These are phyloP conservation scores for Craseonycteris thonglongyai DNA, from an alignment of 2,113 vertebrate genomes.

Conservation along the genomic window DNA sequence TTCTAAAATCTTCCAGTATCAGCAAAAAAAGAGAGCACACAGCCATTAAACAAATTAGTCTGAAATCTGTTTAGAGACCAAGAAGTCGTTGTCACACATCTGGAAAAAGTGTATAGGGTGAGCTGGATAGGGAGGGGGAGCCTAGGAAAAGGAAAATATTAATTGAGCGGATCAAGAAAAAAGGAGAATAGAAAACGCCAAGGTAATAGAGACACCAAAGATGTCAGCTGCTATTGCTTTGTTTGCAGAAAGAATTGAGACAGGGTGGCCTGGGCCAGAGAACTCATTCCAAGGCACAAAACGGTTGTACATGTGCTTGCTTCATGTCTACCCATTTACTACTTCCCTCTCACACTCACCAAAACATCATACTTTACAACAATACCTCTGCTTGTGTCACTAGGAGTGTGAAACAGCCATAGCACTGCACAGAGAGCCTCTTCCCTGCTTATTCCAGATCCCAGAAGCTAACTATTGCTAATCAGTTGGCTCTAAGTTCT, in stretches of 20 bases:
- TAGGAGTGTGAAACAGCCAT: not conserved
- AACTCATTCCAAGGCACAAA: not conserved
- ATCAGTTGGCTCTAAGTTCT: not conserved
- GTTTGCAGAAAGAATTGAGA: slow-evolving; percentile 11
- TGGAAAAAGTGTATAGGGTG: slow-evolving; percentile 71
- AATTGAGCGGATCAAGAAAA: slow-evolving; percentile 67
- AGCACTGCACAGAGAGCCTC: no score
- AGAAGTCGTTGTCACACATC: slow-evolving; percentile 73
- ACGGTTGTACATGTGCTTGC: rapidly evolving
- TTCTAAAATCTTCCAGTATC: slow-evolving; percentile 76
- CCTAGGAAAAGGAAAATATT: slow-evolving; percentile 72
- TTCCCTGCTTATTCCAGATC: not conserved
- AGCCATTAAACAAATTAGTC: slow-evolving; percentile 74
- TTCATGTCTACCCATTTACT: not conserved
- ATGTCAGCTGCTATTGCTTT: not conserved
- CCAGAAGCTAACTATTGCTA: not conserved
- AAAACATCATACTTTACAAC: not conserved
- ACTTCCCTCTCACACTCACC: not conserved
- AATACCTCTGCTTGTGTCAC: not conserved
- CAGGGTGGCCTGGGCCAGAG: not conserved
- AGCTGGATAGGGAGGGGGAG: not conserved
- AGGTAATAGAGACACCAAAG: not conserved
- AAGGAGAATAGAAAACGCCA: slow-evolving; percentile 19
- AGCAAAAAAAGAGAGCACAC: slow-evolving; percentile 66
- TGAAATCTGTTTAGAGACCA: slow-evolving; percentile 69